These are phyloP conservation scores for Phrynocephalus forsythii DNA, from an alignment of 2,797 vertebrate genomes.

Conservation along the genomic window DNA sequence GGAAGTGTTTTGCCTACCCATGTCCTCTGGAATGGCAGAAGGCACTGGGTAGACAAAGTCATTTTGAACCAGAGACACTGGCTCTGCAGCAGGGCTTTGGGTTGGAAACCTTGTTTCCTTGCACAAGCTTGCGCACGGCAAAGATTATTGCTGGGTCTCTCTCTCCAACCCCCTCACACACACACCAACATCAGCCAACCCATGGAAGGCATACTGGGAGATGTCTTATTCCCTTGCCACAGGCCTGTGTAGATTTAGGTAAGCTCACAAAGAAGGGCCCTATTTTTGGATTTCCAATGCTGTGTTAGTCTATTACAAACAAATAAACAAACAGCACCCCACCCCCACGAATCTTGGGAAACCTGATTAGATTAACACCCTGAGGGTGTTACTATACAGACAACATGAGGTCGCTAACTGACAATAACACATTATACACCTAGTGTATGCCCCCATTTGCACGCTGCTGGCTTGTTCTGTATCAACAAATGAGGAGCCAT, in stretches of 20 bases:
- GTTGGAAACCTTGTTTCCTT: neutral
- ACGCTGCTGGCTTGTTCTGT: too few relatives aligned
- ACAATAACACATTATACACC: neutral
- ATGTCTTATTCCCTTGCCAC: too few relatives aligned
- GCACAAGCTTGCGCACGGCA: neutral
- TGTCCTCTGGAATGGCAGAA: neutral
- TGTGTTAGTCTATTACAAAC: neutral
- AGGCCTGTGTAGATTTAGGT: too few relatives aligned
- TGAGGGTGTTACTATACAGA: too few relatives aligned
- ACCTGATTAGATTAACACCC: too few relatives aligned
- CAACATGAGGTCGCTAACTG: neutral
- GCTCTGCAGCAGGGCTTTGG: neutral
- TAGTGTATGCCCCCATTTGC: neutral
- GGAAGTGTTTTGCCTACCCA: neutral
- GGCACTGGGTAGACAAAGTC: too few relatives aligned
- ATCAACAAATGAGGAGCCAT: neutral
- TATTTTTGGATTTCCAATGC: neutral
- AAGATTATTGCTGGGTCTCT: neutral
- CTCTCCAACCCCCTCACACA: too few relatives aligned
- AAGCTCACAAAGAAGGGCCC: too few relatives aligned
- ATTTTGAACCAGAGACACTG: neutral
- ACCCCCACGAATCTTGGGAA: too few relatives aligned
- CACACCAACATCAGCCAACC: too few relatives aligned
- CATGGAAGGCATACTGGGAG: too few relatives aligned
- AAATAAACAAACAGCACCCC: too few relatives aligned